A percentile compares a stretch with the other conserved stretches of the same genome.
Evolutionary conservation across 2,888 invertebrate genomes (phyloP).

Genomic region (Meta bourneti): DNA sequence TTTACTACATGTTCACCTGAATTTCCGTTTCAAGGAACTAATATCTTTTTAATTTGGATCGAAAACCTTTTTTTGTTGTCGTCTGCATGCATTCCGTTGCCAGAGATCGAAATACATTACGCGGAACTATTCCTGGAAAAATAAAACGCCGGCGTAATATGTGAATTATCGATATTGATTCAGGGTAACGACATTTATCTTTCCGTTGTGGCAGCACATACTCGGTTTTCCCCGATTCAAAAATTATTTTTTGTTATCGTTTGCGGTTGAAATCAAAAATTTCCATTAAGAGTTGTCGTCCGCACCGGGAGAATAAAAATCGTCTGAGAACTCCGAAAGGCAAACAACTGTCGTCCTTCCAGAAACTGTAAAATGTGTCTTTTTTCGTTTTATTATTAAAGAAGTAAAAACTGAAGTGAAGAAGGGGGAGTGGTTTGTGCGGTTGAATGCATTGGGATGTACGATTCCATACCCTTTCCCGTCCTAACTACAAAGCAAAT

Average conservation of each 20-base stretch:
- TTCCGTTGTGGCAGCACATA: background rate
- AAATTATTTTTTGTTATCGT: background rate
- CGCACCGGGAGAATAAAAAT: background rate
- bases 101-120: background rate
- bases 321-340: background rate
- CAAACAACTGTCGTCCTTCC: background rate
- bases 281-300: background rate
- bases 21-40: background rate
- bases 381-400: background rate
- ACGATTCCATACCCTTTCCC: background rate
- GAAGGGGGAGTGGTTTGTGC: background rate
- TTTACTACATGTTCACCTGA: background rate
- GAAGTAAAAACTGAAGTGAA: background rate
- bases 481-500: background rate
- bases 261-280: background rate
- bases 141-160: background rate
- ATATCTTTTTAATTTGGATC: background rate
- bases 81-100: background rate
- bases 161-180: conserved; percentile 2
- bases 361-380: background rate
- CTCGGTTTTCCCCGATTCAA: background rate
- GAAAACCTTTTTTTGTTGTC: background rate
- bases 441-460: background rate
- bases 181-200: conserved; percentile 16
- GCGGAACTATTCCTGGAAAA: background rate